Conservation (phyloP, 1,140 invertebrate species). For the Halictus rubicundus region DNA sequence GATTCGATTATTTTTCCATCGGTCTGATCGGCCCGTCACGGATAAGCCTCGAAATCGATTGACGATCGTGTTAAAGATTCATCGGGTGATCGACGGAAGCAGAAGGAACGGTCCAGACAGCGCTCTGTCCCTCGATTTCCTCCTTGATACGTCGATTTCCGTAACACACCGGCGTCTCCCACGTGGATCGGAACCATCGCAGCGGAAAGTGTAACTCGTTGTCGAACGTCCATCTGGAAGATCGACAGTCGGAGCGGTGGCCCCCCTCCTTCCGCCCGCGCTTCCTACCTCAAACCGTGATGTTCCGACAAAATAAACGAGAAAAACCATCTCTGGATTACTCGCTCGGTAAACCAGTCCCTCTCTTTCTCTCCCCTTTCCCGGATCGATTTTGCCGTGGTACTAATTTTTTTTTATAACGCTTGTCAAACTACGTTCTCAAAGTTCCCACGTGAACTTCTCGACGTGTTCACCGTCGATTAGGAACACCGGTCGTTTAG, state of each 20-base stretch:
- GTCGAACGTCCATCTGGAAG: slow-evolving; percentile 71
- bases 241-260: slow-evolving; percentile 69
- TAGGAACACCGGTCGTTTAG: too few species aligned
- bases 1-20: neutral
- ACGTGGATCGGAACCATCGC: slow-evolving; percentile 69
- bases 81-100: slow-evolving; percentile 29
- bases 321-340: neutral
- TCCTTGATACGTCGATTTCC: slow-evolving; percentile 55
- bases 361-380: neutral
- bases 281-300: slow-evolving; percentile 30
- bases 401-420: neutral
- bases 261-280: neutral
- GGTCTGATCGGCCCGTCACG: neutral
- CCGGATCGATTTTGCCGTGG: neutral
- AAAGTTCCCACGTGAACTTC: too few species aligned
- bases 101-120: neutral
- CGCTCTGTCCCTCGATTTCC: slow-evolving; percentile 8
- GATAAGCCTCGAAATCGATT: neutral
- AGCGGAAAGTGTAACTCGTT: slow-evolving; percentile 74
- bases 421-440: neutral
- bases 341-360: neutral
- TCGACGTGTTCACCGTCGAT: too few species aligned
- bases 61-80: slow-evolving; percentile 35
- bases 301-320: slow-evolving; percentile 25
- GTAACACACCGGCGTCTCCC: slow-evolving; percentile 60